phyloP scores from a whole-genome alignment of 2,797 vertebrate genomes.

The Neosilurus hyrtlii region DNA sequence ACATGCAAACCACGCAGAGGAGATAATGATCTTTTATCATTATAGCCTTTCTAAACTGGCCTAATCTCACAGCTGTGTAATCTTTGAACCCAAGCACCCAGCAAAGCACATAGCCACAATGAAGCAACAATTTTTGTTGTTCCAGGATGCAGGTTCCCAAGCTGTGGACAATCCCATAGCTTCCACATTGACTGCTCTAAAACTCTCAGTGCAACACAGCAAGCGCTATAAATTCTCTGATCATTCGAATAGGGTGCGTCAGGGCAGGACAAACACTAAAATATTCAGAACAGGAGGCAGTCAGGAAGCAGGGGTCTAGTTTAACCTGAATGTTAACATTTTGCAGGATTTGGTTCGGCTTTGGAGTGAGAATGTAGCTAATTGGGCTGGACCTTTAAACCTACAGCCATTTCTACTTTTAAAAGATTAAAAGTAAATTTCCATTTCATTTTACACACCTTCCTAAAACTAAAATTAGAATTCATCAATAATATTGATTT shows the following conservation, averaged over 20 bases:
- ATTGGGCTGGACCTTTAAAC: too few species aligned
- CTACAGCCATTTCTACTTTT: too few species aligned
- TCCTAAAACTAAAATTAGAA: too few species aligned
- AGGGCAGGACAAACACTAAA: not conserved
- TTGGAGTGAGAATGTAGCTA: too few species aligned
- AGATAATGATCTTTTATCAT: not conserved
- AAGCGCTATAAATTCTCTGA: not conserved
- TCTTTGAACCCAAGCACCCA: conserved; percentile 35
- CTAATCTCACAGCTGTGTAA: conserved; percentile 16
- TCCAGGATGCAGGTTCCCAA: not conserved
- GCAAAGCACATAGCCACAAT: conserved; percentile 18
- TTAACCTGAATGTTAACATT: not conserved
- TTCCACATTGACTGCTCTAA: not conserved
- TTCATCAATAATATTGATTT: too few species aligned
- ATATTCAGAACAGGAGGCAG: not conserved
- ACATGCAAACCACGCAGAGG: not conserved
- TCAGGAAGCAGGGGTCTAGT: not conserved
- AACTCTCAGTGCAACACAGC: too few species aligned
- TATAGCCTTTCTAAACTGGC: not conserved
- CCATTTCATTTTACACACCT: too few species aligned
- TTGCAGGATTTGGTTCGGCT: not conserved
- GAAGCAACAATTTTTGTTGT: not conserved
- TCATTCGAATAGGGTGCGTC: too few species aligned
- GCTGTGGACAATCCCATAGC: too few species aligned
- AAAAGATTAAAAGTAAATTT: too few species aligned